Base-by-base conservation (phyloP, 2,888 invertebrate genomes). In the Diplolepis rosae region DNA sequence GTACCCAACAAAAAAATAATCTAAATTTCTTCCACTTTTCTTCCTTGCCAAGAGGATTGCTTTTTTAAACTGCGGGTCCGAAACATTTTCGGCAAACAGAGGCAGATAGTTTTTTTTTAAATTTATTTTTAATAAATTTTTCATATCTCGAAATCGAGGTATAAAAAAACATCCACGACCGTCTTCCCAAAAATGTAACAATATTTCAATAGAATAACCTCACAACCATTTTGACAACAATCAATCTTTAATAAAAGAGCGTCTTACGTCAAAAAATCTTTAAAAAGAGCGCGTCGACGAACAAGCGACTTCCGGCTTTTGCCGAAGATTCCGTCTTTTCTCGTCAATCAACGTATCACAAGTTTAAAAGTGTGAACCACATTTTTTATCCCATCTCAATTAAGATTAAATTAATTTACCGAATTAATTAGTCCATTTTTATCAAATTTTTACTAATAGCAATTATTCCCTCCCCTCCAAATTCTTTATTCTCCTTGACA, bases 171-270 rank as follows among this genome's bases (percentile, higher is more conserved):
- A 5, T 2, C 6, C 56, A 35, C 24, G 39, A 61, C 39, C 39
- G 27, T 24, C 39, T 39, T 61, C 35, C 24, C 7, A 61, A 61
- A 61, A 45, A 22, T 73, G 81, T 81, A 84, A 84, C 80, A 61
- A 81, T 82, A 83, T 80, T 84, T 84, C 79, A 82, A 83, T 83
- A 85, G 78, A 83, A 85, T 83, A 87, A 87, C 84, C 82, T 88
- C 87, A 87, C 87, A 87, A 87, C 86, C 87, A 85, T 85, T 85
- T 87, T 86, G 84, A 85, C 85, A 87, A 87, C 85, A 85, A 87
- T 86, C 84, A 86, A 87, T 77, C 80, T 82, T 86, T 80, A 86
- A 87, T 84, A 86, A 84, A 85, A 84, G 80, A 82, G 79, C 80
- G 78, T 82, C 79, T 84, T 81, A 79, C 77, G 74, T 83, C 76